Percentiles rank a stretch among this genome's conserved stretches.
Conservation (phyloP, 2,888 invertebrate species). For the Camponotus fellah region DNA sequence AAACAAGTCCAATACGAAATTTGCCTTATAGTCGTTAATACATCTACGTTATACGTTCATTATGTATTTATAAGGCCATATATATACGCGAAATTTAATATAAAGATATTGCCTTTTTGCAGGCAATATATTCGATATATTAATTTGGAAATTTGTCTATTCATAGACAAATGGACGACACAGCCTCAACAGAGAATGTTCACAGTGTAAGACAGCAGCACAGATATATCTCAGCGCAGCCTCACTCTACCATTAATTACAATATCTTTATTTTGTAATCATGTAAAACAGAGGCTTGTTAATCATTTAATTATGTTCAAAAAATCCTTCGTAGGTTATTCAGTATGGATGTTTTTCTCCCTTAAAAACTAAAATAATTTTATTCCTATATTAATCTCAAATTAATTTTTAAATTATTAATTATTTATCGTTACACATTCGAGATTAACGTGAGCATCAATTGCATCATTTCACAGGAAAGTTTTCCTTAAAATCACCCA, state of each 20-base stretch:
- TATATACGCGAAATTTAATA: slow-evolving; percentile 75
- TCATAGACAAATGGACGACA: slow-evolving; percentile 78
- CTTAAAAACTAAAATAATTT: slow-evolving; percentile 54
- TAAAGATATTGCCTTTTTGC: slow-evolving; percentile 70
- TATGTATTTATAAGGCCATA: slow-evolving; percentile 81
- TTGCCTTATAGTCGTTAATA: slow-evolving; percentile 70
- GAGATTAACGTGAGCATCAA: slow-evolving; percentile 16
- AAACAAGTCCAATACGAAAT: slow-evolving; percentile 80
- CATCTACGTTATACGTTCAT: slow-evolving; percentile 70
- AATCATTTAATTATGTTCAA: slow-evolving; percentile 56
- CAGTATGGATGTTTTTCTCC: slow-evolving; percentile 21
- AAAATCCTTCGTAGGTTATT: slow-evolving; percentile 69
- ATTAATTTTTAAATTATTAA: slow-evolving; percentile 47
- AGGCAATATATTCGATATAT: slow-evolving; percentile 77
- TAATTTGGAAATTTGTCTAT: slow-evolving; percentile 79
- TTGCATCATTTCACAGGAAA: slow-evolving; percentile 43
- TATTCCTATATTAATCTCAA: slow-evolving; percentile 36
- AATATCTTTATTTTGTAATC: slow-evolving; percentile 63
- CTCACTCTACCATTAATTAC: slow-evolving; percentile 73
- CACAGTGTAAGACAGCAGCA: slow-evolving; percentile 81
- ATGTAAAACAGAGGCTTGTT: slow-evolving; percentile 62
- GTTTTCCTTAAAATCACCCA: slow-evolving; percentile 40
- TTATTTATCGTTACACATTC: slow-evolving; percentile 27
- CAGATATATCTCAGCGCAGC: slow-evolving; percentile 79
- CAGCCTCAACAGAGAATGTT: slow-evolving; percentile 84